Evolutionary conservation across 2,888 invertebrate species (phyloP).

Genomic region (Sialis lutaria): DNA sequence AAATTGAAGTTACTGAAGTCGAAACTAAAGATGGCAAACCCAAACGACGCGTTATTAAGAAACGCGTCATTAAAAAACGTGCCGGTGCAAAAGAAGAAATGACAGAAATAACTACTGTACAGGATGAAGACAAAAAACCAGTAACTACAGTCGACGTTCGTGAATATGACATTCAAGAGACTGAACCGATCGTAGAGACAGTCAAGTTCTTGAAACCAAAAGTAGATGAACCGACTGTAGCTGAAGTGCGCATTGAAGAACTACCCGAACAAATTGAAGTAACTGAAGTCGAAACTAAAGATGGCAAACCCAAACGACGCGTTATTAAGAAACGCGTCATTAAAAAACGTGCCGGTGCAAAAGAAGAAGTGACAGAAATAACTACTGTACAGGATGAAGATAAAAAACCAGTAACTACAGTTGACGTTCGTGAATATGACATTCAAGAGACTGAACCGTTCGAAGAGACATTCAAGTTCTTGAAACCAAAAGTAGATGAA

Average conservation of each 20-base stretch:
- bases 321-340: conserved; percentile 26
- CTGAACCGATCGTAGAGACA: conserved; percentile 9
- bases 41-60: conserved; percentile 20
- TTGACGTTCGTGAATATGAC: conserved; percentile 11
- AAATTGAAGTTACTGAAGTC: conserved; percentile 16
- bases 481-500: conserved; percentile 8
- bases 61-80: conserved; percentile 21
- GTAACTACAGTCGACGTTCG: conserved; percentile 24
- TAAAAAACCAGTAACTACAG: conserved; percentile 17
- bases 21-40: conserved; percentile 22
- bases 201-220: conserved; percentile 10
- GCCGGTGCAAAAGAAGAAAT: conserved; percentile 25
- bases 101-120: conserved; percentile 23
- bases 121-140: conserved; percentile 24
- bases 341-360: conserved; percentile 24
- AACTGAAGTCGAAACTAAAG: conserved; percentile 15
- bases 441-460: conserved; percentile 7
- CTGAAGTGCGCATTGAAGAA: conserved; percentile 9
- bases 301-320: conserved; percentile 21
- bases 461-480: conserved; percentile 3
- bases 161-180: conserved; percentile 19
- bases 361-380: conserved; percentile 21
- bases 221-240: conserved; percentile 10
- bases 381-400: conserved; percentile 18
- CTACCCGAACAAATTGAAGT: conserved; percentile 12